Evolutionary conservation across 1,140 invertebrate genomes (phyloP).

Genomic region (Dendroctonus valens): DNA sequence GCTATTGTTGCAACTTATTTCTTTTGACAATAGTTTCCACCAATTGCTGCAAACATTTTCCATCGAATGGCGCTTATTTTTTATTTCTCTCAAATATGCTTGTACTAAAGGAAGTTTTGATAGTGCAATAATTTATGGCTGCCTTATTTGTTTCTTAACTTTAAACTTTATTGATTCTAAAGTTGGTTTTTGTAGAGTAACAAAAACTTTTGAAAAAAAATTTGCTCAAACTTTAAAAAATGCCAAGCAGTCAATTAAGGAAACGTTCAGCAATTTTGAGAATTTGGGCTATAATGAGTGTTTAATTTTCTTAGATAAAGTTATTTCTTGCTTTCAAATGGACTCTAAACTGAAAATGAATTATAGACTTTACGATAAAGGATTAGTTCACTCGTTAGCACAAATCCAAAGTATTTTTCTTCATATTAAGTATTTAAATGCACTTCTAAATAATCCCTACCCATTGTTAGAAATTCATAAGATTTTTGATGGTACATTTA

Average conservation of each 20-base stretch:
- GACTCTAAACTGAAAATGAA: slow-evolving; percentile 58
- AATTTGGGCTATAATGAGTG: slow-evolving; percentile 55
- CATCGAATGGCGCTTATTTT: slow-evolving; percentile 60
- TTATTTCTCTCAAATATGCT: slow-evolving; percentile 68
- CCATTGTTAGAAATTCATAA: slow-evolving; percentile 55
- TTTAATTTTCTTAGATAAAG: slow-evolving; percentile 55
- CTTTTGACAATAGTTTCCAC: slow-evolving; percentile 45
- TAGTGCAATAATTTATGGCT: slow-evolving; percentile 57
- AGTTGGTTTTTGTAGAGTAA: slow-evolving; percentile 56
- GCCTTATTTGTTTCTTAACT: slow-evolving; percentile 62
- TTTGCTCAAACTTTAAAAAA: slow-evolving; percentile 32
- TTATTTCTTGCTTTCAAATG: slow-evolving; percentile 65
- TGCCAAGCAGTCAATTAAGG: slow-evolving; percentile 38
- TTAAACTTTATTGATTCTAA: slow-evolving; percentile 62
- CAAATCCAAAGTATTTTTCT: slow-evolving; percentile 70
- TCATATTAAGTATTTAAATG: slow-evolving; percentile 64
- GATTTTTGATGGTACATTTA: slow-evolving; percentile 68
- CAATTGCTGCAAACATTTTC: slow-evolving; percentile 56
- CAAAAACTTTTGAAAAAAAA: slow-evolving; percentile 37
- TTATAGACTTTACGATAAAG: slow-evolving; percentile 60
- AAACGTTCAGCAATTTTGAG: slow-evolving; percentile 49
- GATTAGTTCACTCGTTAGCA: slow-evolving; percentile 65
- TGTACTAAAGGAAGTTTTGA: slow-evolving; percentile 54
- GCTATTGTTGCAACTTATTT: slow-evolving; percentile 53
- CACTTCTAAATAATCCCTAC: slow-evolving; percentile 60